Evolutionary conservation across 2,797 vertebrate genomes (phyloP), one percentile per base, ranked within the genome.

Genomic region (Pagetopsis macropterus): DNA sequence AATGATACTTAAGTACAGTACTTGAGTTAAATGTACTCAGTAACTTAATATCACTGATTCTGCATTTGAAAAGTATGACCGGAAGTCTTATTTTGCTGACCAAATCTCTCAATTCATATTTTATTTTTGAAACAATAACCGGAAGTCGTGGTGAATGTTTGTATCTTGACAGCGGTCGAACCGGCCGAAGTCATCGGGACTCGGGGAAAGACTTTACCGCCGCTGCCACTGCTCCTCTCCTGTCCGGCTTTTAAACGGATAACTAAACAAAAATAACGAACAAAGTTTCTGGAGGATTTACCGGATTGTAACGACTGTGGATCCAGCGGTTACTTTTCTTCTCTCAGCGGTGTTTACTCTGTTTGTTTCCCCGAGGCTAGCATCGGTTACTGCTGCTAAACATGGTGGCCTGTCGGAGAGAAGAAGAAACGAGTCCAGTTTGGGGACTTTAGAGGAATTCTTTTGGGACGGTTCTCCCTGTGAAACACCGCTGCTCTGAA

Each of bases 331-430:
- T 14, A 41, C 71, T 60, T 65, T 33, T 0, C 19, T 8, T 5
- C 12, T 40, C 13, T 11, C 31, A 14, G 70, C 74, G 82, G 70
- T 3, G 73, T 14, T 65, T 46, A 3, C 69, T 33, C 70, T 21
- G 61, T 7, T 72, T 40, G 66, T 19, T 23, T 13, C 83, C 77
- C 78, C 64, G 64, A 79, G 75, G 82, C 31, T 90, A 88, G 76
- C 84, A 65, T 88, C 87, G 85, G 82, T 62, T 72, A 80, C 80
- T 11, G 78, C 83, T 71, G 85, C 88, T 84, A 76, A 91, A 91
- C 83, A 89, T 90, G 91, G 87, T 88, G 88, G 90, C 89, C 88
- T 87, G 79, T 81, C 19, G 71, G 68, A 62, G 56, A 17, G 64
- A 40, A 19, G 80, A 43, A 50, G 65, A 33, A 52, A 17, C 76